Base-by-base conservation (phyloP, 2,797 vertebrate genomes). In the Poecilia gillii region DNA sequence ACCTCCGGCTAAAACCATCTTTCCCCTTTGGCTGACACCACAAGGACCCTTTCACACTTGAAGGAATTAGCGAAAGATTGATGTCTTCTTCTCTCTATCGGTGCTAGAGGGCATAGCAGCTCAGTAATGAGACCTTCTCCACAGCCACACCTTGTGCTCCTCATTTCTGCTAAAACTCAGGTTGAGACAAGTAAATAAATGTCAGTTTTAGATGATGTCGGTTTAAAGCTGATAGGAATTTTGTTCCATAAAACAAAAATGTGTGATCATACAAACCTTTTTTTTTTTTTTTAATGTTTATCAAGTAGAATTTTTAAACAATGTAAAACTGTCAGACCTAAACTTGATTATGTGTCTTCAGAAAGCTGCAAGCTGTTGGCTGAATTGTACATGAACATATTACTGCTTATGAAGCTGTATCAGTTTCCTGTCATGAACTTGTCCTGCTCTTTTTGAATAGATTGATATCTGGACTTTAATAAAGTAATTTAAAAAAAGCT, bases 51-150 rank as follows among this genome's bases (percentile, higher is more conserved):
- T 96, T 96, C 94, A 96, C 93, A 95, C 94, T 94, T 95, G 93
- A 95, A 95, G 94, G 95, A 96, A 96, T 96, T 96, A 96, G 92
- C 89, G 91, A 91, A 90, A 95, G 96, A 96, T 96, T 95, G 95
- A 96, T 96, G 94, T 92, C 84, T 90, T 87, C 75, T 87, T 87
- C 86, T 82, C 82, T 79, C 81, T 75, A 87, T 85, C 84, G 75
- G 86, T 82, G 85, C 13, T 82, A 89, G 90, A 81, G 90, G 90
- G 86, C 75, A 75, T 75, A 77, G 85, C 72, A 5, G 82, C 87
- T 57, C 75, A 31, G 76, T 45, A 66, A 83, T 72, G 75, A 79
- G 85, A 85, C 80, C 83, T 85, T 90, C 84, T 72, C 79, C 74
- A 76, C 85, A 83, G 89, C 73, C 33, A 36, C 76, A 70, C 84